A percentile compares a stretch with the other conserved stretches of the same genome.
phyloP scores from a whole-genome alignment of 2,113 vertebrate species.

The Odontophorus gujanensis region DNA sequence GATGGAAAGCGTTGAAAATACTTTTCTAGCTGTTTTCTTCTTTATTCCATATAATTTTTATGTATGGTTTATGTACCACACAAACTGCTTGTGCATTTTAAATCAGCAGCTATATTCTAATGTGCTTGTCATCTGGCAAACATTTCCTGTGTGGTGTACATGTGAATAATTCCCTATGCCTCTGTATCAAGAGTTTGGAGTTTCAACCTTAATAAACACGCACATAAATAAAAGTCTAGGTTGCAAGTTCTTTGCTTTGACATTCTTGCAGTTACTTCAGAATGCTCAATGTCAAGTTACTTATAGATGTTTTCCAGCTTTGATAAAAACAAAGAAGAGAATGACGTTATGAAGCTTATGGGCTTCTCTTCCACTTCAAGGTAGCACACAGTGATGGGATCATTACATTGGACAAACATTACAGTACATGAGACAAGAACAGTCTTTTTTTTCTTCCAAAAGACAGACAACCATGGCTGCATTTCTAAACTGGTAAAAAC shows the following conservation, averaged over 20 bases:
- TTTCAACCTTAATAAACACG: background rate
- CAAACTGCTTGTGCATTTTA: background rate
- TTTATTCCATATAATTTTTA: background rate
- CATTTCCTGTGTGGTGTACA: background rate
- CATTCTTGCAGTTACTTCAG: background rate
- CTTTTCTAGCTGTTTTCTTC: background rate
- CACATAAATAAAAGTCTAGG: background rate
- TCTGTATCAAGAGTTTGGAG: background rate
- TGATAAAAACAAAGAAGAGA: background rate
- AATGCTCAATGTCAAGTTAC: background rate
- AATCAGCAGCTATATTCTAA: background rate
- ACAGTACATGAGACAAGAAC: background rate
- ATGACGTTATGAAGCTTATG: background rate
- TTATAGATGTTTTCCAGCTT: background rate
- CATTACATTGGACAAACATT: background rate
- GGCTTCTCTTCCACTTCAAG: background rate
- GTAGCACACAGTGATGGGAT: background rate
- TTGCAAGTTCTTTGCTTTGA: background rate
- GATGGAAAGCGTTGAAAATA: background rate
- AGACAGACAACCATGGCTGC: constrained; percentile 77
- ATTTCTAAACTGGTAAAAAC: constrained; percentile 73
- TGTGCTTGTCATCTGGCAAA: background rate
- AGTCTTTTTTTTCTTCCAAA: constrained; percentile 16
- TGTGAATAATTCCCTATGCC: background rate
- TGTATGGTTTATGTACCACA: background rate